Evolutionary conservation across 2,113 vertebrate species (phyloP).

Genomic region (Seriola rivoliana): DNA sequence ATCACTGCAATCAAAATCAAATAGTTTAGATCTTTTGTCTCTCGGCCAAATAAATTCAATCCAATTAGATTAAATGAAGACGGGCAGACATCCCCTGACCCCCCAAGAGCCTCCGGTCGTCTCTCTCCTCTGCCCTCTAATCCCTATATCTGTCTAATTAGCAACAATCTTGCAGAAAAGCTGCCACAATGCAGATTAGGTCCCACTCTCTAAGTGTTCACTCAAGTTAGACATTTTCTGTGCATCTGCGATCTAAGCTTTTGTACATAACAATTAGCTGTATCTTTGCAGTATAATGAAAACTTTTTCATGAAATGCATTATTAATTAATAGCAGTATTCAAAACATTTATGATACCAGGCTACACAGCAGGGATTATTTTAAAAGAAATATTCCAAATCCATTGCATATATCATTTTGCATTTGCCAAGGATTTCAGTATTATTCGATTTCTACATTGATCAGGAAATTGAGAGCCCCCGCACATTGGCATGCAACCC

Average conservation of each 20-base stretch:
- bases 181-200: slow-evolving; percentile 44
- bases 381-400: not conserved
- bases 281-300: not conserved
- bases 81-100: slow-evolving; percentile 32
- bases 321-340: not conserved
- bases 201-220: slow-evolving; percentile 7
- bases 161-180: slow-evolving; percentile 48
- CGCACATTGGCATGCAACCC: slow-evolving; percentile 11
- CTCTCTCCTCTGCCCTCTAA: slow-evolving; percentile 43
- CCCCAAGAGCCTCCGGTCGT: not conserved
- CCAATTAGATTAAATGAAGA: slow-evolving; percentile 37
- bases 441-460: not conserved
- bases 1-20: not conserved
- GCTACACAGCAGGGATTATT: not conserved
- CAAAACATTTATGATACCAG: not conserved
- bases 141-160: slow-evolving; percentile 62
- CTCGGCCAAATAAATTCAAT: not conserved
- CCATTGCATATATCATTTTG: not conserved
- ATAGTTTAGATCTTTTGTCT: slow-evolving; percentile 2
- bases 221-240: slow-evolving; percentile 13
- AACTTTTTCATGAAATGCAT: not conserved
- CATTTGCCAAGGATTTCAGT: not conserved
- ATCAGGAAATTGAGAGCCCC: not conserved
- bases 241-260: slow-evolving; percentile 6
- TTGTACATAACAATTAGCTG: not conserved